Evolutionary conservation across 2,797 vertebrate genomes (phyloP).

Genomic region (Thaleichthys pacificus): DNA sequence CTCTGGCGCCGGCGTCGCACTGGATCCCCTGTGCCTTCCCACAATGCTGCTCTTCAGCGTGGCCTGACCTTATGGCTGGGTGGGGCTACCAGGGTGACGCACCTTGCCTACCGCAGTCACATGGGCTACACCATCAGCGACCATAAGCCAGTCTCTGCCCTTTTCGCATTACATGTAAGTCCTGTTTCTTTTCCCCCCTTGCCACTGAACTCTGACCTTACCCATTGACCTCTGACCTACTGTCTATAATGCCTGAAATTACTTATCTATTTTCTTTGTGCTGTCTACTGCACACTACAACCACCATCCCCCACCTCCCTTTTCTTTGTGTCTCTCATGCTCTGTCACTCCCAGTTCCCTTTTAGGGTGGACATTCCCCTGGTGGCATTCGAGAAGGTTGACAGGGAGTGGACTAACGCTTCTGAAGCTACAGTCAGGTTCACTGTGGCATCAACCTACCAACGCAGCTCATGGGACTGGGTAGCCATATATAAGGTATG

Average conservation of each 20-base stretch:
- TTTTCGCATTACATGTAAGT: constrained; percentile 89
- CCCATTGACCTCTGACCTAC: too few relatives aligned
- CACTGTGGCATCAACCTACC: constrained; percentile 78
- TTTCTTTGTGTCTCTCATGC: not conserved
- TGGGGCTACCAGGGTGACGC: constrained; percentile 80
- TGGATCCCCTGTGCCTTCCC: constrained; percentile 72
- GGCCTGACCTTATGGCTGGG: constrained; percentile 76
- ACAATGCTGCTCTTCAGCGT: constrained; percentile 76
- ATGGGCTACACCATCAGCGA: constrained; percentile 94
- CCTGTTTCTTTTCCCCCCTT: not conserved
- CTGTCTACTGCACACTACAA: not conserved
- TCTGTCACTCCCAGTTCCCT: constrained; percentile 78
- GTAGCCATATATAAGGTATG: constrained; percentile 93
- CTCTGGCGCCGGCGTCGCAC: constrained; percentile 91
- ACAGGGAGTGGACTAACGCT: constrained; percentile 86
- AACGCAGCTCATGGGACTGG: constrained; percentile 98
- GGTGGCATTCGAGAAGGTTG: constrained; percentile 82
- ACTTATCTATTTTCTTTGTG: too few relatives aligned
- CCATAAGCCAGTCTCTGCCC: constrained; percentile 93
- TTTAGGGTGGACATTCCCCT: constrained; percentile 83
- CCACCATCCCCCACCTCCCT: not conserved
- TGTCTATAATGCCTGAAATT: too few relatives aligned
- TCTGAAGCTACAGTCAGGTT: constrained; percentile 87
- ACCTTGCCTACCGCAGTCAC: constrained; percentile 90
- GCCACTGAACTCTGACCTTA: not conserved